Percentiles rank a stretch among this genome's conserved stretches.
Evolutionary conservation across 2,888 invertebrate species (phyloP).

Genomic region (Melangyna quadrimaculata): DNA sequence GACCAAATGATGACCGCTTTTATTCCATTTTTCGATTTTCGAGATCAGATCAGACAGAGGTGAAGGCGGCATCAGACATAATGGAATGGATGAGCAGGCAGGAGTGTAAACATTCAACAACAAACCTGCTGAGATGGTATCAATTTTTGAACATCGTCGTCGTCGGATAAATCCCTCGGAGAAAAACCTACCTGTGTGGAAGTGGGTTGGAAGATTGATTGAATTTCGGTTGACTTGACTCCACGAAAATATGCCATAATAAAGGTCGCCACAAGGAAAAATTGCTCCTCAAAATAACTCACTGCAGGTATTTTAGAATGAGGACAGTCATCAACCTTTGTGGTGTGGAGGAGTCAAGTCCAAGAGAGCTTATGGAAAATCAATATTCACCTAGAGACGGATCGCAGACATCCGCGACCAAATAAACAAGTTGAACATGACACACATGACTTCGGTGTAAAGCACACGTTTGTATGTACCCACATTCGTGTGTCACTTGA

Average conservation of each 20-base stretch:
- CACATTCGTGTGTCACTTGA: conserved; percentile 28
- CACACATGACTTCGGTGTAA: conserved; percentile 30
- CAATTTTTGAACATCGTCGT: neutral
- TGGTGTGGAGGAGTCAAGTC: neutral
- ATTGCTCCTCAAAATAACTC: neutral
- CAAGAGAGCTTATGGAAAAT: conserved; percentile 8
- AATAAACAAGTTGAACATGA: conserved; percentile 33
- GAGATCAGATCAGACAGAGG: neutral
- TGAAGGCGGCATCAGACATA: neutral
- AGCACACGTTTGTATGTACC: too few species aligned
- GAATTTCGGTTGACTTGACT: neutral
- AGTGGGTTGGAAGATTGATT: conserved; percentile 24
- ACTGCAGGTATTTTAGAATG: neutral
- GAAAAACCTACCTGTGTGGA: neutral
- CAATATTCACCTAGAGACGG: conserved; percentile 32
- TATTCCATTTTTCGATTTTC: neutral
- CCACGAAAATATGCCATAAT: neutral
- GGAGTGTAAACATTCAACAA: conserved; percentile 35
- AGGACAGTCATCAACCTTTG: conserved; percentile 44
- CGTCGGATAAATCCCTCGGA: neutral
- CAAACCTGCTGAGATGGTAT: conserved; percentile 28
- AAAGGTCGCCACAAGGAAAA: neutral
- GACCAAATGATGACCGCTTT: neutral
- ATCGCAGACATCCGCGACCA: neutral
- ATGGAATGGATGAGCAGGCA: conserved; percentile 31